These are phyloP conservation scores for Ochropleura plecta DNA, from an alignment of 2,888 invertebrate genomes.

Conservation along the genomic window DNA sequence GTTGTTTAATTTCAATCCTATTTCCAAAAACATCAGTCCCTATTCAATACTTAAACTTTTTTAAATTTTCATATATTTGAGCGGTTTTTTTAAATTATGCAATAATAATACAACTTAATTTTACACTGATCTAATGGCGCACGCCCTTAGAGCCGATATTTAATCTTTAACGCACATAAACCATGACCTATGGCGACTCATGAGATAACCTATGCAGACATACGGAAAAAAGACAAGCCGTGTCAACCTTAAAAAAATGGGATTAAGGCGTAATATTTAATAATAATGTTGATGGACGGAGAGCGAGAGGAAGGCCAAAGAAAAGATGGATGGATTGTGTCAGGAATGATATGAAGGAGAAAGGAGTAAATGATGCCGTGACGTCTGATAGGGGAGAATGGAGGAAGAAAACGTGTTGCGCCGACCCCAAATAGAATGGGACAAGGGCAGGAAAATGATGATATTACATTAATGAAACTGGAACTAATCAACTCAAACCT, in stretches of 20 bases:
- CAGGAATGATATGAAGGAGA: too few relatives aligned
- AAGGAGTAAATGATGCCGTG: too few relatives aligned
- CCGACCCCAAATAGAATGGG: too few relatives aligned
- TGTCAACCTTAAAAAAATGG: neutral
- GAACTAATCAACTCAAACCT: conserved; percentile 59
- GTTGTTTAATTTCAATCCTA: conserved; percentile 12
- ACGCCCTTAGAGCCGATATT: neutral
- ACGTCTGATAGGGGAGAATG: too few relatives aligned
- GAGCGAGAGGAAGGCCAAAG: too few relatives aligned
- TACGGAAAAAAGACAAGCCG: neutral
- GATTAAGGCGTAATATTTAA: neutral
- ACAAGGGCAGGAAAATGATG: neutral
- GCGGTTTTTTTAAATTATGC: too few relatives aligned
- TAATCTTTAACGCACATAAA: neutral
- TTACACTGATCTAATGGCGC: neutral
- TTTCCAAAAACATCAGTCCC: neutral
- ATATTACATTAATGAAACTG: conserved; percentile 11
- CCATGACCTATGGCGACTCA: neutral
- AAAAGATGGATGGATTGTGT: too few relatives aligned
- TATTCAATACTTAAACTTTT: neutral
- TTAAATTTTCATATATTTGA: neutral
- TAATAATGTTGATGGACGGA: too few relatives aligned
- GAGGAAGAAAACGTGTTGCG: too few relatives aligned
- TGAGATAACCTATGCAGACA: neutral
- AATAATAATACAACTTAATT: neutral